Percentiles rank a stretch among this genome's conserved stretches.
phyloP scores from a whole-genome alignment of 2,888 invertebrate species.

The Diabrotica balteata region DNA sequence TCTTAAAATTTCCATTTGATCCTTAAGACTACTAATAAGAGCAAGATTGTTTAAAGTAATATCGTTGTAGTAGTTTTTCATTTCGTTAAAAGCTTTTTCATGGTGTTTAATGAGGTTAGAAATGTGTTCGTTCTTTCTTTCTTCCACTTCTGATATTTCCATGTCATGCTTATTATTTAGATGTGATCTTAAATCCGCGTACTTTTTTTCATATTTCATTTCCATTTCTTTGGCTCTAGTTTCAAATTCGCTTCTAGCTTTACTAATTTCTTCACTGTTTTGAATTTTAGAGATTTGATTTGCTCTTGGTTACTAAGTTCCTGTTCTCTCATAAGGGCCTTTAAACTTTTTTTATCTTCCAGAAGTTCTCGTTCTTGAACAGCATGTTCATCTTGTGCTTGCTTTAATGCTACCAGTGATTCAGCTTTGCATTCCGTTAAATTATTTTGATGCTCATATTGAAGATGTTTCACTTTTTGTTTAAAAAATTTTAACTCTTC shows the following conservation, averaged over 20 bases:
- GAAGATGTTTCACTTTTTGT: slow-evolving; percentile 91
- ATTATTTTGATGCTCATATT: slow-evolving; percentile 89
- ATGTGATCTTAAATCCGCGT: slow-evolving; percentile 74
- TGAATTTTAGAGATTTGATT: slow-evolving; percentile 71
- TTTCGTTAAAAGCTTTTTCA: slow-evolving; percentile 83
- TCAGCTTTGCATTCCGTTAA: slow-evolving; percentile 86
- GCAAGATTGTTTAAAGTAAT: slow-evolving; percentile 93
- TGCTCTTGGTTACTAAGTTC: slow-evolving; percentile 76
- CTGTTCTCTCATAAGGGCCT: slow-evolving; percentile 73
- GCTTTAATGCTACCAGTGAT: slow-evolving; percentile 79
- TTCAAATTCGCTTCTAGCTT: slow-evolving; percentile 70
- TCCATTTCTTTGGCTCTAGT: slow-evolving; percentile 72
- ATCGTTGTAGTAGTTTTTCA: slow-evolving; percentile 95
- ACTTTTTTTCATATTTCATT: slow-evolving; percentile 77
- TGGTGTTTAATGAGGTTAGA: slow-evolving; percentile 81
- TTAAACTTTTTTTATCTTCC: slow-evolving; percentile 74
- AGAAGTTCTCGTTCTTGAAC: slow-evolving; percentile 79
- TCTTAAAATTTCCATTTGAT: slow-evolving; percentile 78
- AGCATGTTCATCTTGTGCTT: slow-evolving; percentile 83
- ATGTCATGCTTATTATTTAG: slow-evolving; percentile 74
- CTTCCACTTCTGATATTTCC: slow-evolving; percentile 89
- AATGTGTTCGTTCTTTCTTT: slow-evolving; percentile 88
- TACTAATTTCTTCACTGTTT: slow-evolving; percentile 63
- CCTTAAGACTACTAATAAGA: slow-evolving; percentile 82
- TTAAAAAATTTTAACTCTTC: slow-evolving; percentile 86